Evolutionary conservation across 2,797 vertebrate genomes (phyloP).

Genomic region (Bovichtus diacanthus): DNA sequence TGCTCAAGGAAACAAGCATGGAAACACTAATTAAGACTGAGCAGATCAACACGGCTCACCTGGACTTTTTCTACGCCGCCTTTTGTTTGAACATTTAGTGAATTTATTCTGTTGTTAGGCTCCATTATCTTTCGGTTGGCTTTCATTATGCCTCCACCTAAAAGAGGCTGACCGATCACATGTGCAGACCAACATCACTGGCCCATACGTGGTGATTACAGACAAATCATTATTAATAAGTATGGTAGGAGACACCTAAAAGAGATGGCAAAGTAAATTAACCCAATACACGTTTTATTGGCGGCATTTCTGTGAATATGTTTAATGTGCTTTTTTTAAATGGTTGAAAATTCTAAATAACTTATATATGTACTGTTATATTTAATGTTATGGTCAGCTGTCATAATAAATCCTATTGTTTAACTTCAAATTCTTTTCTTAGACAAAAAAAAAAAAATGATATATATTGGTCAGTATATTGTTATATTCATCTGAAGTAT

Average conservation of each 20-base stretch:
- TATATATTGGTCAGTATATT: neutral
- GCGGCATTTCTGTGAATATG: neutral
- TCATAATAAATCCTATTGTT: neutral
- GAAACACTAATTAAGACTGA: conserved; percentile 53
- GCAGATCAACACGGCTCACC: conserved; percentile 48
- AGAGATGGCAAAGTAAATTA: neutral
- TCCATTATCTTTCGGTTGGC: neutral
- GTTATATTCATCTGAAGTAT: neutral
- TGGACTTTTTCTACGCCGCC: conserved; percentile 22
- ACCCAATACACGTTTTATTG: neutral
- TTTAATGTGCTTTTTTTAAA: neutral
- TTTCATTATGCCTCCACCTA: neutral
- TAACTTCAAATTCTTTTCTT: neutral
- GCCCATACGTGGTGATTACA: neutral
- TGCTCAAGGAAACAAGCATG: conserved; percentile 16
- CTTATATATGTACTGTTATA: neutral
- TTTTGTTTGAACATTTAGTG: conserved; percentile 17
- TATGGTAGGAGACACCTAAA: neutral
- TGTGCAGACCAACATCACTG: neutral
- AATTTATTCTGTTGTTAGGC: conserved; percentile 28
- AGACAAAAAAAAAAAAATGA: neutral
- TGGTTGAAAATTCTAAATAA: neutral
- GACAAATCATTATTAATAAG: neutral
- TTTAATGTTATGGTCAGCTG: neutral
- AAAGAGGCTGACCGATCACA: neutral